A percentile compares a stretch with the other conserved stretches of the same genome.
These are phyloP conservation scores for Bos taurus DNA, from an alignment of 2,113 vertebrate species.

Conservation along the genomic window DNA sequence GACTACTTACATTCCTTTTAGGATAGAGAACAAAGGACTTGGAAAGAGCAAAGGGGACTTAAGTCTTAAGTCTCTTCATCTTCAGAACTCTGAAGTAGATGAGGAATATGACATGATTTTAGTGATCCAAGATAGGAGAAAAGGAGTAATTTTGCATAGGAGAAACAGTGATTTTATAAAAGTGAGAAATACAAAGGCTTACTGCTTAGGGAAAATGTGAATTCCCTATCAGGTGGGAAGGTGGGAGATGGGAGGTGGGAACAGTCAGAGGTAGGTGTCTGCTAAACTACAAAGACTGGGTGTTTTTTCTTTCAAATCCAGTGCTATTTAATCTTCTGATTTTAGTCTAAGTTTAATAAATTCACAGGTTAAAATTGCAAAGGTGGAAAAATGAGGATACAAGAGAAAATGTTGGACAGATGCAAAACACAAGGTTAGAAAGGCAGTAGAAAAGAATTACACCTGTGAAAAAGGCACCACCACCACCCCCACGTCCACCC, in stretches of 20 bases:
- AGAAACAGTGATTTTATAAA: not conserved
- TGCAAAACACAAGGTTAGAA: not conserved
- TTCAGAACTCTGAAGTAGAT: not conserved
- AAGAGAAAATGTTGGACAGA: not conserved
- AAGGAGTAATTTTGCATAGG: not conserved
- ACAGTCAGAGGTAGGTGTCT: not conserved
- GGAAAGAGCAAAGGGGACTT: no score
- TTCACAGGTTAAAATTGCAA: constrained; percentile 30
- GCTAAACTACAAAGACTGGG: not conserved
- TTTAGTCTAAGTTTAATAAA: not conserved
- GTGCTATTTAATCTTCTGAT: not conserved
- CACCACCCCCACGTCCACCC: not conserved
- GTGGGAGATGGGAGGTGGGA: not conserved
- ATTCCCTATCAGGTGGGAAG: not conserved
- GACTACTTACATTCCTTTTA: not conserved
- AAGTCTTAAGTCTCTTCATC: not conserved
- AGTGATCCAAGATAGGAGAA: not conserved
- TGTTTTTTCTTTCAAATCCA: not conserved
- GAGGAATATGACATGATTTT: not conserved
- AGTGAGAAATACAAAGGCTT: not conserved
- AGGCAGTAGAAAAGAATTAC: not conserved
- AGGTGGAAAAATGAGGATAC: not conserved
- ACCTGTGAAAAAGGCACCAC: not conserved
- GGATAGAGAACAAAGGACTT: not conserved
- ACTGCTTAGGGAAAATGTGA: not conserved